Evolutionary conservation across 2,888 invertebrate genomes (phyloP), one percentile per base, ranked within the genome.

Genomic region (Tinea trinotella): DNA sequence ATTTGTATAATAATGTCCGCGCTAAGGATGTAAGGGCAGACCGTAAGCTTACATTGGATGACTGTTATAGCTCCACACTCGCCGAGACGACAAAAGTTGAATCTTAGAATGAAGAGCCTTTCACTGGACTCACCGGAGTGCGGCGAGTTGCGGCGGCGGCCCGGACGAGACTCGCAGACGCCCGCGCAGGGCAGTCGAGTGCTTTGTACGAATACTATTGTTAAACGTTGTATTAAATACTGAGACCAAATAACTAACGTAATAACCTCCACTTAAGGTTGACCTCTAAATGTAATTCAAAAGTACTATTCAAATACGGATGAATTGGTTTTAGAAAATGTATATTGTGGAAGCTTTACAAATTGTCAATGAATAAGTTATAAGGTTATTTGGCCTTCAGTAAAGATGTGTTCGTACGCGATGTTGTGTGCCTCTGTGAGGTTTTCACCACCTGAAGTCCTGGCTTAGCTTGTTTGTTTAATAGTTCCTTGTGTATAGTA

Each of bases 81-180:
- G 80, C 97, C 97, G 70, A 92, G 97, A 74, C 92, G 96, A 59
- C 96, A 97, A 89, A 95, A 97, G 88, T 89, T 98, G 86, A 97
- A 97, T 88, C 91, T 97, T 81, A 92, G 97, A 76, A 98, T 98
- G 98, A 98, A 98, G 90, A 97, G 97, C 76, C 91, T 98, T 67
- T 98, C 97, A 59, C 87, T 98, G 90, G 98, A 98, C 81, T 97
- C 97, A 24, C 97, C 97, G 59, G 98, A 98, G 80, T 95, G 95
- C 66, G 92, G 94, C 58, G 95, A 96, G 75, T 79, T 89, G 69
- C 88, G 95, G 66, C 89, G 95, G 46, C 90, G 93, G 54, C 91
- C 85, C 30, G 61, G 67, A 56, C 70, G 54, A 12, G 36, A 87
- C 57, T 83, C 82, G 62, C 78, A 76, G 59, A 70, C 65, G 57